These are phyloP conservation scores for Amphipyra tragopoginis DNA, from an alignment of 2,888 invertebrate species.

Conservation along the genomic window DNA sequence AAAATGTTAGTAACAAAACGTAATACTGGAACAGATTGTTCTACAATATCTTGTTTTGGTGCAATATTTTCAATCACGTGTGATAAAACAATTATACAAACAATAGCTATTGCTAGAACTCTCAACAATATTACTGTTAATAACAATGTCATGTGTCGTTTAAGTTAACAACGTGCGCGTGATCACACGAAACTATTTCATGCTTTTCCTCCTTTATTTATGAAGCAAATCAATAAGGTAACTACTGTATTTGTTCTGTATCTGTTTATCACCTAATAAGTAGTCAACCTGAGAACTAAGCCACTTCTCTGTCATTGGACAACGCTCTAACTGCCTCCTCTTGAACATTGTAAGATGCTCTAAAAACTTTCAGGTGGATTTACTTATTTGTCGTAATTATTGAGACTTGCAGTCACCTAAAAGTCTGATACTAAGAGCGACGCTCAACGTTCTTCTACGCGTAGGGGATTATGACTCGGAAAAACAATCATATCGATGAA, in stretches of 20 bases:
- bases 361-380: too few species aligned
- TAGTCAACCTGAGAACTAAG: too few species aligned
- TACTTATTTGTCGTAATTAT: too few species aligned
- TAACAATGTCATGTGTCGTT: constrained; percentile 16
- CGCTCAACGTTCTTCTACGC: too few species aligned
- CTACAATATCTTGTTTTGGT: neutral
- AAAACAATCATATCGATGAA: constrained; percentile 4
- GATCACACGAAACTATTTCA: constrained; percentile 28
- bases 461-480: neutral
- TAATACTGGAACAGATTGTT: too few species aligned
- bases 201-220: constrained; percentile 29
- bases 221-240: neutral
- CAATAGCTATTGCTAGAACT: neutral
- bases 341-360: too few species aligned
- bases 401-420: too few species aligned
- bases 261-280: too few species aligned
- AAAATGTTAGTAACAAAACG: too few species aligned
- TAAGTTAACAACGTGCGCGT: constrained; percentile 30
- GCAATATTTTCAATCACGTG: neutral
- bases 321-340: too few species aligned
- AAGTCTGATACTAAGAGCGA: too few species aligned
- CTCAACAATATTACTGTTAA: constrained; percentile 14
- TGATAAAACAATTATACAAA: neutral
- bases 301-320: too few species aligned
- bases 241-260: neutral